Evolutionary conservation across 2,888 invertebrate genomes (phyloP), one percentile per base, ranked within the genome.

Genomic region (Tenthredo amoena): DNA sequence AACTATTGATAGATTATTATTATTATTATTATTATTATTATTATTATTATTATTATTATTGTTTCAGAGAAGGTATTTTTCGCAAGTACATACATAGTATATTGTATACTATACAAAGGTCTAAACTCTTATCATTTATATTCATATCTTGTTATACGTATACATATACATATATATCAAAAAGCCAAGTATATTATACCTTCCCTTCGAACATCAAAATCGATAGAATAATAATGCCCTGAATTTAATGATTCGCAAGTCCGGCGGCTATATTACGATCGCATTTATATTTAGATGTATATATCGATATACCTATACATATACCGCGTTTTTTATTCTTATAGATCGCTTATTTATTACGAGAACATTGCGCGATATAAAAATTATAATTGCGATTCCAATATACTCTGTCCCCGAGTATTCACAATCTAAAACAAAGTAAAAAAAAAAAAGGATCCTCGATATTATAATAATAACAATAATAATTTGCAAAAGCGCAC

Each of bases 381-480:
- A 26, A 26, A 62, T 62, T 62, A 62, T 62, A 62, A 0, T 21
- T 62, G 26, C 62, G 21, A 62, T 26, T 47, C 12, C 47, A 47
- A 12, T 74, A 43, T 74, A 74, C 72, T 74, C 40, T 74, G 72
- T 74, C 72, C 43, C 43, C 72, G 72, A 74, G 72, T 74, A 74
- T 43, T 74, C 21, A 74, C 40, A 74, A 43, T 74, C 43, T 74
- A 10, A 31, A 34, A 34, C 18, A 34, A 26, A 7, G 1, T n/a
- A 58, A 58, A 62, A 6, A 55, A 55, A 55, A 1, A 7, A 55
- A 7, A 55, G 7, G n/a, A 55, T 1, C 12, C 12, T 47, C 3
- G 47, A 47, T 47, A 55, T 55, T 47, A 55, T 55, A 90, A 91
- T 89, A 90, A 90, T 65, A 7, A 15, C 31, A 26, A 12, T 31